Percentiles rank a stretch among this genome's conserved stretches.
Evolutionary conservation across 2,797 vertebrate species (phyloP).

Genomic region (Esox lucius): DNA sequence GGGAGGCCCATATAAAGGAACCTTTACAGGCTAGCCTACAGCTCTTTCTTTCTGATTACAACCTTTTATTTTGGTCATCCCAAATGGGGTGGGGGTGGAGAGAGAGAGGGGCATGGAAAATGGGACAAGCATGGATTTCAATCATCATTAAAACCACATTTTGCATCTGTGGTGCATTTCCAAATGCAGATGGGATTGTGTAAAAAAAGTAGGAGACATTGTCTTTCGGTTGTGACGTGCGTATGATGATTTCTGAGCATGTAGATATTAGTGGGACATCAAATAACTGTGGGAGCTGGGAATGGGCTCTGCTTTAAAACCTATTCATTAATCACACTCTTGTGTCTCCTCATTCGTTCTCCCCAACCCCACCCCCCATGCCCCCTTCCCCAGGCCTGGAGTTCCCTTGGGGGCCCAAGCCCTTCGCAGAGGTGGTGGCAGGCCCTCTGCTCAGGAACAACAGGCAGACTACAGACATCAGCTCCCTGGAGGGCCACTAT

Average conservation of each 20-base stretch:
- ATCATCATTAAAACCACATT: slow-evolving; percentile 38
- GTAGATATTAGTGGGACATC: background rate
- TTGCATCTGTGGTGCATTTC: slow-evolving; percentile 33
- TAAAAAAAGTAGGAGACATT: slow-evolving; percentile 10
- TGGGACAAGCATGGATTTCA: slow-evolving; percentile 37
- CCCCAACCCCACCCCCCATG: background rate
- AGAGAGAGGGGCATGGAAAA: slow-evolving; percentile 15
- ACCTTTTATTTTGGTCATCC: slow-evolving; percentile 35
- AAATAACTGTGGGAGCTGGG: background rate
- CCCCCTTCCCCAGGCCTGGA: slow-evolving; percentile 84
- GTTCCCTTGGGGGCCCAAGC: slow-evolving; percentile 98
- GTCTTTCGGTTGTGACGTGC: slow-evolving; percentile 5
- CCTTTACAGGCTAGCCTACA: slow-evolving; percentile 52
- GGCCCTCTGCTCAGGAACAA: slow-evolving; percentile 91
- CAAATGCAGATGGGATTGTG: slow-evolving; percentile 17
- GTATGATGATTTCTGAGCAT: slow-evolving; percentile 1
- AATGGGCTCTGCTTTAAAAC: background rate
- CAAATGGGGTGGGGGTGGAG: slow-evolving; percentile 44
- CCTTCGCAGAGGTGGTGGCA: slow-evolving; percentile 93
- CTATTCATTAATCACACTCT: slow-evolving; percentile 18
- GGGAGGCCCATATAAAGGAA: slow-evolving; percentile 51
- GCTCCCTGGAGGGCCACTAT: slow-evolving; percentile 88
- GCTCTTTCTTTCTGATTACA: slow-evolving; percentile 57
- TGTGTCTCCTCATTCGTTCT: background rate
- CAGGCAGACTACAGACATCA: slow-evolving; percentile 89